Base-by-base conservation (phyloP, 2,888 invertebrate species). In the Eilema caniola region DNA sequence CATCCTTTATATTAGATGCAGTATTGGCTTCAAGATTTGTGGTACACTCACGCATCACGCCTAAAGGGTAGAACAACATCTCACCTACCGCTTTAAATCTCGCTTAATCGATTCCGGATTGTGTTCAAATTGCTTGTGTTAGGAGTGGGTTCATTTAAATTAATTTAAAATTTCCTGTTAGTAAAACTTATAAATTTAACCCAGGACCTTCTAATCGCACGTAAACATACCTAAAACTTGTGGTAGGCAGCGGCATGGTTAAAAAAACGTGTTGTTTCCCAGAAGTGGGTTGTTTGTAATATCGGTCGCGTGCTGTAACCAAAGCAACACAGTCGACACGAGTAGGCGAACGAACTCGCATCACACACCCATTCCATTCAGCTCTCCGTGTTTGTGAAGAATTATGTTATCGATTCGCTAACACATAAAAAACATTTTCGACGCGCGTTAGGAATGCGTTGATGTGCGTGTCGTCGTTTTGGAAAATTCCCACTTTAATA, bases 301-400 rank as follows among this genome's bases (percentile, higher is more conserved):
- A 53, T 53, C 53, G n/a, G 53, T 53, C 53, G n/a, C 37, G 62
- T 33, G 33, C n/a, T 33, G 62, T 33, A 53, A 53, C 53, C 53
- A 53, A 53, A 53, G 31, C 25, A n/a, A 47, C 33, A 33, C 63
- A 47, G 47, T 47, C 47, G 63, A 41, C 63, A 63, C 47, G 47
- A 20, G 16, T 47, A 25, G 63, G 63, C 63, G 63, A 63, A 63
- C 63, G 47, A 63, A 63, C 47, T 47, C 47, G 28, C 47, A 20
- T 24, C 28, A 64, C 25, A 53, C 53, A 64, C 41, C 28, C 64
- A 61, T 61, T 61, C 28, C 64, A 61, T 61, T 61, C 61, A 61
- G 28, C 31, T 28, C 16, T 61, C 31, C 61, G 61, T 61, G 61
- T 61, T 61, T 61, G 57, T 59, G 24, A 59, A 25, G 10, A 53